phyloP scores from a whole-genome alignment of 2,888 invertebrate species.

The Hylaea fasciaria region DNA sequence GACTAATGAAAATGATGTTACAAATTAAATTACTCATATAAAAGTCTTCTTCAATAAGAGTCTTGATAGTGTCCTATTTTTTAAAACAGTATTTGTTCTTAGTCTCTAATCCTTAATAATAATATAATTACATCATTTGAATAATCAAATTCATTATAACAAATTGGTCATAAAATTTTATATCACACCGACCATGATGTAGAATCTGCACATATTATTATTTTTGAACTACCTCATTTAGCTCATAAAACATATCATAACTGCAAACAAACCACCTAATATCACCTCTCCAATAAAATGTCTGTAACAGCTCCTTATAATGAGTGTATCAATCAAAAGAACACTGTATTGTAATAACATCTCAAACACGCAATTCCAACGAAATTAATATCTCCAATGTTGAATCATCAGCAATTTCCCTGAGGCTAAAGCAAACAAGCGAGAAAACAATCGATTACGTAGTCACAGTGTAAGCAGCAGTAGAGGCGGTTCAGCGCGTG shows the following conservation, averaged over 20 bases:
- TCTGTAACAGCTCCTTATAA: not conserved
- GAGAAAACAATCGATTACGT: conserved; percentile 76
- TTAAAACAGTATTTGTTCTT: no score
- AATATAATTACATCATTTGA: no score
- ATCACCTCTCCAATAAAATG: not conserved
- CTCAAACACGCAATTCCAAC: conserved; percentile 17
- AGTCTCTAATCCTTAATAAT: no score
- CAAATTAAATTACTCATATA: no score
- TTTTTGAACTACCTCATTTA: not conserved
- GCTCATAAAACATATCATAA: not conserved
- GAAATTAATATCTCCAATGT: conserved; percentile 43
- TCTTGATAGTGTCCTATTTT: no score
- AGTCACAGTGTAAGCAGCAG: conserved; percentile 26
- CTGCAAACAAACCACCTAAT: not conserved
- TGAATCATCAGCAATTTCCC: conserved; percentile 49
- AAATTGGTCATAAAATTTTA: no score
- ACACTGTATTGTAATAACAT: not conserved
- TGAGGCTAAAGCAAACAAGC: conserved; percentile 51
- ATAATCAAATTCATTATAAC: no score
- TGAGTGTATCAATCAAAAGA: conserved; percentile 3
- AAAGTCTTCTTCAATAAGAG: no score
- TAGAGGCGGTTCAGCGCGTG: conserved; percentile 67
- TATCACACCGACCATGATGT: no score
- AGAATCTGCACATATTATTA: not conserved
- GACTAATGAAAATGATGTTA: no score